These are phyloP conservation scores for Heliconius cydno DNA, from an alignment of 2,888 invertebrate genomes.

Conservation along the genomic window DNA sequence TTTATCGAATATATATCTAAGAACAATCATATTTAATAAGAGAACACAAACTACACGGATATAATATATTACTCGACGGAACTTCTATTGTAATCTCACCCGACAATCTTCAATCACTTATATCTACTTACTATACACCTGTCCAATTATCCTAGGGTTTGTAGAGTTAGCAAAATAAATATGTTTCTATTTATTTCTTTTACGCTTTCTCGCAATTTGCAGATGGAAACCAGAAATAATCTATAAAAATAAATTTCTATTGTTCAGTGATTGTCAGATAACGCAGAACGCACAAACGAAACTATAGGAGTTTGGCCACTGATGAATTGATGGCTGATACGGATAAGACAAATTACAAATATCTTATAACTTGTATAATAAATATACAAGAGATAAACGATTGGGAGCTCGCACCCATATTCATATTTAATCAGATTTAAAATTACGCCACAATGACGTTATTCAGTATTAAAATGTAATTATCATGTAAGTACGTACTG, in stretches of 20 bases:
- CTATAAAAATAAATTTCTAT: no score
- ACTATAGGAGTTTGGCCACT: no score
- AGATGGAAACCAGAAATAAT: no score
- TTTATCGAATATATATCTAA: not conserved
- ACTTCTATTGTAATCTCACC: conserved; percentile 26
- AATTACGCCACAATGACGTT: not conserved
- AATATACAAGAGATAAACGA: no score
- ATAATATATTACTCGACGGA: conserved; percentile 23
- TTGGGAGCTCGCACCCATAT: no score
- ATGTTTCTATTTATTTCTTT: not conserved
- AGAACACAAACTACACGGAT: conserved; percentile 8
- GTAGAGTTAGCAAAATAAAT: conserved; percentile 21
- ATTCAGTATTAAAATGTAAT: not conserved
- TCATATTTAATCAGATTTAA: not conserved
- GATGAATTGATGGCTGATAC: no score
- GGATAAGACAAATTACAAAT: no score
- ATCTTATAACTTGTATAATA: no score
- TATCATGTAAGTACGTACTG: no score
- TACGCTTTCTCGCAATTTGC: not conserved
- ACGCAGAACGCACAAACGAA: no score
- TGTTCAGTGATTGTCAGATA: no score
- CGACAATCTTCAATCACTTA: conserved; percentile 26
- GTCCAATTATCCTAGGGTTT: conserved; percentile 22
- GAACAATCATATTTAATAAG: not conserved
- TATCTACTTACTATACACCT: conserved; percentile 28